These are phyloP conservation scores for Dexiosoma caninum DNA, from an alignment of 2,888 invertebrate genomes.

Conservation along the genomic window DNA sequence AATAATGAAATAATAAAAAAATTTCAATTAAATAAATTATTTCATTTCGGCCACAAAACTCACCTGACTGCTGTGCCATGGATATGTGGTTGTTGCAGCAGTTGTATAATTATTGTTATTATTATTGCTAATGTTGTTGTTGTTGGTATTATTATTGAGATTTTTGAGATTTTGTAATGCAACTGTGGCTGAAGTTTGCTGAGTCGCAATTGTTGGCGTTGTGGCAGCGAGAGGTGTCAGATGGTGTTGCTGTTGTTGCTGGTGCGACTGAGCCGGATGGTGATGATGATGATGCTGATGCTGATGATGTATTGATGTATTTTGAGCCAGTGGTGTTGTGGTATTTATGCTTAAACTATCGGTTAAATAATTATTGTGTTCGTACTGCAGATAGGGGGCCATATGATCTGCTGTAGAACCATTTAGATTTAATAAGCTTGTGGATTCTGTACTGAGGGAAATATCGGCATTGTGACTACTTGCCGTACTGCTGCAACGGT, in stretches of 20 bases:
- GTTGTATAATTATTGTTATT: conserved; percentile 63
- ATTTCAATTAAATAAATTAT: conserved; percentile 50
- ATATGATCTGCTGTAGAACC: conserved; percentile 60
- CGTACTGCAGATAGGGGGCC: conserved; percentile 55
- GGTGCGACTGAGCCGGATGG: conserved; percentile 24
- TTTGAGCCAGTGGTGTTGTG: conserved; percentile 53
- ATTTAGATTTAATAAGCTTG: conserved; percentile 52
- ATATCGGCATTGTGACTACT: conserved; percentile 71
- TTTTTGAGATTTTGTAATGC: conserved; percentile 60
- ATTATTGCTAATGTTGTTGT: conserved; percentile 63
- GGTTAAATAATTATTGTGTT: conserved; percentile 63
- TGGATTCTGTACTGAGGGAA: conserved; percentile 66
- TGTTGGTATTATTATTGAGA: conserved; percentile 62
- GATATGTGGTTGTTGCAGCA: conserved; percentile 59
- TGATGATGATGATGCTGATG: conserved; percentile 19
- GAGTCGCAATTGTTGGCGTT: conserved; percentile 54
- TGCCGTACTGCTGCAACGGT: conserved; percentile 68
- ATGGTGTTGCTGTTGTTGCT: conserved; percentile 66
- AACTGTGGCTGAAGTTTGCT: conserved; percentile 60
- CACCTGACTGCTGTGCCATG: conserved; percentile 77
- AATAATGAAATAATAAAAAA: conserved; percentile 50
- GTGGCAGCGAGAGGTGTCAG: conserved; percentile 45
- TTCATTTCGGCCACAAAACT: conserved; percentile 63
- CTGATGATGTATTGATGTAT: conserved; percentile 38
- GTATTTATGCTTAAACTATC: conserved; percentile 63